Evolutionary conservation across 2,113 vertebrate genomes (phyloP), one percentile per base, ranked within the genome.

Genomic region (Ceyx melanurus): DNA sequence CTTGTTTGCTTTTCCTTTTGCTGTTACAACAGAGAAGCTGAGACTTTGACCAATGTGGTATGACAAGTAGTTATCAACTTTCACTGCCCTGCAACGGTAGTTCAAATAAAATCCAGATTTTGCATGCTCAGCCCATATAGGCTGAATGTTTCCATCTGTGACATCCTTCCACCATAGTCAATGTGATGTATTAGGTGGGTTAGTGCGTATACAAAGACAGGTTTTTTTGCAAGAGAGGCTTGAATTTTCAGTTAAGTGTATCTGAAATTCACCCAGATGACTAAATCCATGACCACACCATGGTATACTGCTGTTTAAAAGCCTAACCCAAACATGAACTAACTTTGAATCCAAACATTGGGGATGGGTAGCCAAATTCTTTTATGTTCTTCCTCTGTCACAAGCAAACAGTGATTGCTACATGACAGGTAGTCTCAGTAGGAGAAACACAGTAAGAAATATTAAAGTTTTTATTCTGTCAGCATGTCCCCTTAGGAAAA

Each of bases 391-490:
- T 82, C 79, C 77, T 70, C 68, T 76, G 81, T 92, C 95, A 81
- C 26, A 65, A 79, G 64, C 35, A 79, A 91, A 76, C 40, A 71
- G 74, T 91, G 91, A 91, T 91, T 96, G 91, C 85, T 91, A 88
- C 87, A 65, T 89, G 96, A 89, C 89, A 92, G 91, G 53, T 61
- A 91, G 85, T 92, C 53, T 94, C 82, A 62, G 74, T 71, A 89
- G 85, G 78, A 89, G 87, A 91, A 95, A 75, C 60, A 53, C 96
- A 95, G 64, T 92, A 95, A 93, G 65, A 94, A 89, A 95, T 96
- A 96, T 96, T 94, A 95, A 96, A 94, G 58, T 89, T 96, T 91
- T 95, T 89, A 88, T 89, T 91, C 87, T 96, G 94, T 91, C 95
- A 95, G 72, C 5, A 22, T 26, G 72, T 86, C 87, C 92, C 96